These are phyloP conservation scores for Campoletis sonorensis DNA, from an alignment of 1,140 invertebrate genomes.

Conservation along the genomic window DNA sequence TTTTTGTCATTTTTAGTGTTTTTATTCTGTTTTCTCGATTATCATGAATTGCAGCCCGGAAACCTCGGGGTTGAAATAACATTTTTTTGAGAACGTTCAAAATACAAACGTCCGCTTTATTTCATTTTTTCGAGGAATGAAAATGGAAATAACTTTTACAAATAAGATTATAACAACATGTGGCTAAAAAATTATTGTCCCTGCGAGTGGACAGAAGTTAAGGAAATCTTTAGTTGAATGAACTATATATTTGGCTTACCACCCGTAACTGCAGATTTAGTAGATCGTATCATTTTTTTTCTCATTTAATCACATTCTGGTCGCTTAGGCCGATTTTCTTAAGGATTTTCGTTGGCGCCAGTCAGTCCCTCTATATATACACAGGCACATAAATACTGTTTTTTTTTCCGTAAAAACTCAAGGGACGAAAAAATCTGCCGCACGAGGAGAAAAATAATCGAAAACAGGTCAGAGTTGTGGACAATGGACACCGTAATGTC, in stretches of 20 bases:
- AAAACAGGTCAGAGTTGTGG: slow-evolving; percentile 27
- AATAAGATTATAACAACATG: too few species aligned
- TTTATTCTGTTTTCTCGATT: too few species aligned
- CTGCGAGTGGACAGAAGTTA: too few species aligned
- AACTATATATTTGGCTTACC: not conserved
- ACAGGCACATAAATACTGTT: slow-evolving; percentile 35
- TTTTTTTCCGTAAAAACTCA: not conserved
- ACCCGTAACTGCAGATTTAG: not conserved
- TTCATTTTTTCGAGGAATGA: too few species aligned
- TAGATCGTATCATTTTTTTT: slow-evolving; percentile 2
- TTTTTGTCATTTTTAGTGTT: too few species aligned
- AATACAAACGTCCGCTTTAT: too few species aligned
- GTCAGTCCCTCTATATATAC: slow-evolving; percentile 38
- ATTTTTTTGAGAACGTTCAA: too few species aligned
- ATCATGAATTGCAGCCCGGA: too few species aligned
- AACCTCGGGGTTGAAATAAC: too few species aligned
- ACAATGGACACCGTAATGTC: slow-evolving; percentile 51
- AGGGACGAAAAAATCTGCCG: slow-evolving; percentile 40
- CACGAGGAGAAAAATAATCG: slow-evolving; percentile 42
- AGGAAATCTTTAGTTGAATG: too few species aligned
- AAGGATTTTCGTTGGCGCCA: slow-evolving; percentile 56
- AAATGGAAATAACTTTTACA: too few species aligned
- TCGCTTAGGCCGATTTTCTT: slow-evolving; percentile 65
- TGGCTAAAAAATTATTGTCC: too few species aligned
- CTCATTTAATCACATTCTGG: not conserved